Conservation (phyloP, 2,888 invertebrate species). For the Drosophila acutilabella region DNA sequence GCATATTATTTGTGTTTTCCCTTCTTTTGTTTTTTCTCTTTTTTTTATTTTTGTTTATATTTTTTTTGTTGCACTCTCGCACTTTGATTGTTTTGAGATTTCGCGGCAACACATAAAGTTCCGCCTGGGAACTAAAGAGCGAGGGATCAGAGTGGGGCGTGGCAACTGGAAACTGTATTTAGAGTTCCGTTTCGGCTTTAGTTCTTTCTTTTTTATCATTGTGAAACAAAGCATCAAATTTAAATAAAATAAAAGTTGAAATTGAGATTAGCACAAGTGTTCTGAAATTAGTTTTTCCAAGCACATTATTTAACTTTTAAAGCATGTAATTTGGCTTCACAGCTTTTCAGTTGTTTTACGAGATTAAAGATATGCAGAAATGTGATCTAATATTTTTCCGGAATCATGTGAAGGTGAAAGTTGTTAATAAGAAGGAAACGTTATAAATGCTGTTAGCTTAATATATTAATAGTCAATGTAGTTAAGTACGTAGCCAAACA, state of each 20-base stretch:
- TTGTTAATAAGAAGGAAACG: neutral
- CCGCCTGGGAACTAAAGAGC: conserved; percentile 33
- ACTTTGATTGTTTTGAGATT: conserved; percentile 79
- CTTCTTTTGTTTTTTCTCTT: conserved; percentile 32
- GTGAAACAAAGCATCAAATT: conserved; percentile 63
- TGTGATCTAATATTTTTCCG: conserved; percentile 16
- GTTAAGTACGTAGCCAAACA: neutral
- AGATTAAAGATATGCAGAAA: conserved; percentile 10
- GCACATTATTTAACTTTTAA: conserved; percentile 56
- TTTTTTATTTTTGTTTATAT: conserved; percentile 29
- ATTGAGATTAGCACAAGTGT: conserved; percentile 71
- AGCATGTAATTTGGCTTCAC: conserved; percentile 29
- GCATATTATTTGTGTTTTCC: conserved; percentile 71
- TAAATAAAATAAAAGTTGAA: conserved; percentile 77
- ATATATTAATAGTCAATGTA: neutral
- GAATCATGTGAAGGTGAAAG: neutral
- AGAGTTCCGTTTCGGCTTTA: conserved; percentile 47
- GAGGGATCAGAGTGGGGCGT: neutral
- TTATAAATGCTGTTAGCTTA: no score
- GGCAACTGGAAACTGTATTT: conserved; percentile 15
- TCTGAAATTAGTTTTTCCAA: conserved; percentile 68
- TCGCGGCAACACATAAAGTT: conserved; percentile 75
- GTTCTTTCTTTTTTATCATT: conserved; percentile 61
- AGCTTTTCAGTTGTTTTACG: conserved; percentile 17
- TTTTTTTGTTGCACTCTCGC: conserved; percentile 55